Percentiles rank a stretch among this genome's conserved stretches.
These are phyloP conservation scores for Atherinomorus stipes DNA, from an alignment of 2,113 vertebrate species.

Conservation along the genomic window DNA sequence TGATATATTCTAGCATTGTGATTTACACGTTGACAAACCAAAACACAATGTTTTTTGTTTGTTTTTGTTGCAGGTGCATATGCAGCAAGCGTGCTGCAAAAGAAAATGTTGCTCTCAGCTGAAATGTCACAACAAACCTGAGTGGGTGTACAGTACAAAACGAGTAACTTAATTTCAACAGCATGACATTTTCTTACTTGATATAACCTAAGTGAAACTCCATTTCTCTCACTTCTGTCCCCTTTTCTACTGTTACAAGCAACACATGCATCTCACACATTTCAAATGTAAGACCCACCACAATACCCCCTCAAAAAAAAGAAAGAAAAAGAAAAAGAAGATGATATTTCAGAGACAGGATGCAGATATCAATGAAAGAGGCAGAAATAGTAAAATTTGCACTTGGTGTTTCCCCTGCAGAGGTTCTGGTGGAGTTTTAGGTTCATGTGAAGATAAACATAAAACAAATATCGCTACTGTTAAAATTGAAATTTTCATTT, in stretches of 20 bases:
- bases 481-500: too few relatives aligned
- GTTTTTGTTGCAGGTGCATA: too few relatives aligned
- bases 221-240: neutral
- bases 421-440: constrained; percentile 13
- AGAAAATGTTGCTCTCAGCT: neutral
- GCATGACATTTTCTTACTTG: constrained; percentile 31
- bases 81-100: neutral
- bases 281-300: constrained; percentile 25
- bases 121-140: constrained; percentile 7
- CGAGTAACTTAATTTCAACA: neutral
- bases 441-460: neutral
- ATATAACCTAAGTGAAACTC: neutral
- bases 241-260: neutral
- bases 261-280: neutral
- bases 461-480: neutral
- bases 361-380: constrained; percentile 63
- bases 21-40: neutral
- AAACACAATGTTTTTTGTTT: neutral
- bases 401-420: constrained; percentile 56
- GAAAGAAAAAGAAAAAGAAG: neutral
- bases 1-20: neutral
- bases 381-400: constrained; percentile 25
- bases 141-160: neutral
- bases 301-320: constrained; percentile 2
- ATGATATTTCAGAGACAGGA: constrained; percentile 54